These are phyloP conservation scores for Coregonus clupeaformis DNA, from an alignment of 2,113 vertebrate genomes.

Conservation along the genomic window DNA sequence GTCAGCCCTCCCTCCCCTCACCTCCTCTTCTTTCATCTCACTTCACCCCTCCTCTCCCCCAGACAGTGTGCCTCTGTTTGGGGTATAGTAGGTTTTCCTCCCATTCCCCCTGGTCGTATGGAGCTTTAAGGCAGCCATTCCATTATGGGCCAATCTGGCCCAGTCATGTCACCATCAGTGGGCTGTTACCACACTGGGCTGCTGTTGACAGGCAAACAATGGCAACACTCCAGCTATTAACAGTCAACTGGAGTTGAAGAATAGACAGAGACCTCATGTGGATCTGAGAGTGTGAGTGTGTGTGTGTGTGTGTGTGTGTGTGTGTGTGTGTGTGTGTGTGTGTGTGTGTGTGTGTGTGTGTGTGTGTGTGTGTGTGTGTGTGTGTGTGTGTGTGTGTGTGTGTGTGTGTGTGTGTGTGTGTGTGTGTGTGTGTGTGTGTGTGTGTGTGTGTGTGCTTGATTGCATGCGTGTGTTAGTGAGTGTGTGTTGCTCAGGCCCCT, in stretches of 20 bases:
- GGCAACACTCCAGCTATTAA: constrained; percentile 29
- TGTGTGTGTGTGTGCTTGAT: background rate
- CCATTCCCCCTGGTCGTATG: constrained; percentile 21
- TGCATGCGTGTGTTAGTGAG: background rate
- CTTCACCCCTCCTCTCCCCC: no score
- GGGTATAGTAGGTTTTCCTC: background rate
- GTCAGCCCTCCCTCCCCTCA: background rate
- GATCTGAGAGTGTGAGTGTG: background rate
- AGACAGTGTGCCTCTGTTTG: background rate
- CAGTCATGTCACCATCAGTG: constrained; percentile 38
- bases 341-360: background rate
- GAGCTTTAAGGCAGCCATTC: constrained; percentile 45
- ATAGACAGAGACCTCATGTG: constrained; percentile 25
- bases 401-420: background rate
- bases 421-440: background rate
- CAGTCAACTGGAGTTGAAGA: constrained; percentile 8
- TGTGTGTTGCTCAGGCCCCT: background rate
- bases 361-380: background rate
- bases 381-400: background rate
- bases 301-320: background rate
- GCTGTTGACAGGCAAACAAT: constrained; percentile 19
- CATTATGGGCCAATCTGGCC: constrained; percentile 30
- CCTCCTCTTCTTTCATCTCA: no score
- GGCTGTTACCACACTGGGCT: constrained; percentile 25
- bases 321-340: background rate